Evolutionary conservation across 2,888 invertebrate genomes (phyloP).

Genomic region (Arenicola marina): DNA sequence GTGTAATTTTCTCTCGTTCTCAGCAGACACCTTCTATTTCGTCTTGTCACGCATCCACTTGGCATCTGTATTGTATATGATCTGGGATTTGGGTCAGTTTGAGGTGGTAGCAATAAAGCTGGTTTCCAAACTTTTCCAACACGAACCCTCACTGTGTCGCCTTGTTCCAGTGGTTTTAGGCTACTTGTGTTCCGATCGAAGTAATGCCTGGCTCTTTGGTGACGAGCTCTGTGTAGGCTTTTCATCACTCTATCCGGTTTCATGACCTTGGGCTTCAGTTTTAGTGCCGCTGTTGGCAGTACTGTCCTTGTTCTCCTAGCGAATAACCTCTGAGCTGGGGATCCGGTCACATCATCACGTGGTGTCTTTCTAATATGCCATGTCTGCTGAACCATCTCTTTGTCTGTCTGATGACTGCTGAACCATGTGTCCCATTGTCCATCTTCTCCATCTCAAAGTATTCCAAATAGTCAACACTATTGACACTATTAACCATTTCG

Average conservation of each 20-base stretch:
- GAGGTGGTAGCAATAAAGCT: too few relatives aligned
- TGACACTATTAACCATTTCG: slow-evolving; percentile 14
- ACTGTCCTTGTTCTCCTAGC: too few relatives aligned
- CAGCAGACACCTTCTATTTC: not conserved
- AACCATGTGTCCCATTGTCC: not conserved
- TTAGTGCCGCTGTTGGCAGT: slow-evolving; percentile 3
- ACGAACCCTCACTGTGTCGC: too few relatives aligned
- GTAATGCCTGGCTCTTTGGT: too few relatives aligned
- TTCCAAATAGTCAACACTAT: slow-evolving; percentile 17
- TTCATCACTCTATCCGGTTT: too few relatives aligned
- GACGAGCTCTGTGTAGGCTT: too few relatives aligned
- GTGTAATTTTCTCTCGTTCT: not conserved
- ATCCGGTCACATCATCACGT: slow-evolving; percentile 15
- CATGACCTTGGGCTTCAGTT: not conserved
- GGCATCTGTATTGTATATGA: too few relatives aligned
- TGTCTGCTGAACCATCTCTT: slow-evolving; percentile 20
- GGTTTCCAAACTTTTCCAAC: too few relatives aligned
- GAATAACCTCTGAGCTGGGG: slow-evolving; percentile 17
- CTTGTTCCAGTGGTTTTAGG: too few relatives aligned
- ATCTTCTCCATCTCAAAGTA: slow-evolving; percentile 19
- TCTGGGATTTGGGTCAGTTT: too few relatives aligned
- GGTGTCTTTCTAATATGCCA: slow-evolving; percentile 24
- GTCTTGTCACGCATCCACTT: not conserved
- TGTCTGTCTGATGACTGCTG: slow-evolving; percentile 9
- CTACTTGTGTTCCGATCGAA: too few relatives aligned